Evolutionary conservation across 2,888 invertebrate species (phyloP).

Genomic region (Drosophila cognata): DNA sequence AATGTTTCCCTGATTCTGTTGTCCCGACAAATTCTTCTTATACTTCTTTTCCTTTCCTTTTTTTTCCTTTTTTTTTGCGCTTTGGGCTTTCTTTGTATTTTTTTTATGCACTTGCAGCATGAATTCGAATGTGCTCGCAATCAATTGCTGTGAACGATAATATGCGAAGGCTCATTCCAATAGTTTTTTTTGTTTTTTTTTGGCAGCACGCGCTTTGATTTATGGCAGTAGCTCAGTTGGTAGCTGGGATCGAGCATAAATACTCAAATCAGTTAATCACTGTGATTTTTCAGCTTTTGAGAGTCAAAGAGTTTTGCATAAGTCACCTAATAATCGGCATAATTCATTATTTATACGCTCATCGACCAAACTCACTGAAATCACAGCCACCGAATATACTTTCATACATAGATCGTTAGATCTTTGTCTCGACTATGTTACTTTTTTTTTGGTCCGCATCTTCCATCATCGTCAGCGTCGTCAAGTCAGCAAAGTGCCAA

Average conservation of each 20-base stretch:
- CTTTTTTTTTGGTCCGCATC: constrained; percentile 20
- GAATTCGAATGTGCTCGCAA: constrained; percentile 14
- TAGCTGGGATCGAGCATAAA: constrained; percentile 49
- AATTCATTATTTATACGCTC: constrained; percentile 72
- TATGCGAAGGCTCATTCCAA: constrained; percentile 24
- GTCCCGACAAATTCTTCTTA: constrained; percentile 13
- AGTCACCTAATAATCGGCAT: constrained; percentile 75
- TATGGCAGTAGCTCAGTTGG: constrained; percentile 52
- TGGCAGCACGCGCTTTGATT: constrained; percentile 61
- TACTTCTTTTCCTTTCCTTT: neutral
- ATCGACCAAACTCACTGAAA: constrained; percentile 14
- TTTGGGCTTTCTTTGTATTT: constrained; percentile 10
- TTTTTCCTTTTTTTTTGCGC: constrained; percentile 25
- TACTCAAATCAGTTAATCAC: constrained; percentile 67
- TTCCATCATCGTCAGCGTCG: constrained; percentile 53
- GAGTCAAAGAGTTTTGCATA: constrained; percentile 62
- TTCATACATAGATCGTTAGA: constrained; percentile 55
- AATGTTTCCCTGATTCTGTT: constrained; percentile 28
- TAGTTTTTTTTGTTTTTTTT: constrained; percentile 6
- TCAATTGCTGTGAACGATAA: constrained; percentile 30
- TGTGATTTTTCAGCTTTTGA: constrained; percentile 60
- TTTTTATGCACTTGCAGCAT: constrained; percentile 18
- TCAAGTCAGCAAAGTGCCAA: constrained; percentile 69
- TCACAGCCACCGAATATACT: constrained; percentile 4
- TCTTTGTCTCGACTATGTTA: constrained; percentile 47